A percentile compares a stretch with the other conserved stretches of the same genome.
These are phyloP conservation scores for Cephalotes varians DNA, from an alignment of 2,888 invertebrate species.

Conservation along the genomic window DNA sequence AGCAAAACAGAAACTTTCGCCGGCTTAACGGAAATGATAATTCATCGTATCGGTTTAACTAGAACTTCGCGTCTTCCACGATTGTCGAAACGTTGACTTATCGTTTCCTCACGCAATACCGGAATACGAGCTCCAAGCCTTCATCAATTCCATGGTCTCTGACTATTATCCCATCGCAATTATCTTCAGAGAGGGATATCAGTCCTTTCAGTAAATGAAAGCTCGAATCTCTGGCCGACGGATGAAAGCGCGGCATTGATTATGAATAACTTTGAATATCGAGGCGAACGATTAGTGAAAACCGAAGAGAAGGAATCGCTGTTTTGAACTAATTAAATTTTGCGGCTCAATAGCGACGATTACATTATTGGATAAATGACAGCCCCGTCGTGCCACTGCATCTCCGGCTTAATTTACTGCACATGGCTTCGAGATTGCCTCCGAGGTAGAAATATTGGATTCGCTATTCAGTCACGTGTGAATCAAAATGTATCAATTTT, in stretches of 20 bases:
- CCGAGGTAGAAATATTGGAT: slow-evolving; percentile 20
- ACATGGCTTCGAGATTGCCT: background rate
- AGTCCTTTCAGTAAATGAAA: background rate
- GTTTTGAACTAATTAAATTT: slow-evolving; percentile 48
- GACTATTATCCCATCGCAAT: background rate
- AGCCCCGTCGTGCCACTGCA: background rate
- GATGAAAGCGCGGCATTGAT: background rate
- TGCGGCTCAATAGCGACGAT: slow-evolving; percentile 26
- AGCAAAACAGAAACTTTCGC: slow-evolving; percentile 50
- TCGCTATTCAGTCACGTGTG: slow-evolving; percentile 22
- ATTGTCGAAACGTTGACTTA: background rate
- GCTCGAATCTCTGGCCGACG: background rate
- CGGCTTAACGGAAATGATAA: slow-evolving; percentile 36
- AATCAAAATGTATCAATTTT: slow-evolving; percentile 31
- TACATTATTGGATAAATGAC: slow-evolving; percentile 39
- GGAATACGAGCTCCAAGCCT: background rate
- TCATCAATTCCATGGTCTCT: background rate
- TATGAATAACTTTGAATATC: slow-evolving; percentile 36
- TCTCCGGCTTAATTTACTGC: slow-evolving; percentile 46
- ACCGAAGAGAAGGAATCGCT: slow-evolving; percentile 30
- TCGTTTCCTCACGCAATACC: background rate
- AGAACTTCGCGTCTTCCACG: slow-evolving; percentile 1
- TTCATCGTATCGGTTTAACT: slow-evolving; percentile 35
- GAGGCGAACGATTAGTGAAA: slow-evolving; percentile 9
- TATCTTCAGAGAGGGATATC: background rate